These are phyloP conservation scores for Agriopis leucophaearia DNA, from an alignment of 2,888 invertebrate genomes.

Conservation along the genomic window DNA sequence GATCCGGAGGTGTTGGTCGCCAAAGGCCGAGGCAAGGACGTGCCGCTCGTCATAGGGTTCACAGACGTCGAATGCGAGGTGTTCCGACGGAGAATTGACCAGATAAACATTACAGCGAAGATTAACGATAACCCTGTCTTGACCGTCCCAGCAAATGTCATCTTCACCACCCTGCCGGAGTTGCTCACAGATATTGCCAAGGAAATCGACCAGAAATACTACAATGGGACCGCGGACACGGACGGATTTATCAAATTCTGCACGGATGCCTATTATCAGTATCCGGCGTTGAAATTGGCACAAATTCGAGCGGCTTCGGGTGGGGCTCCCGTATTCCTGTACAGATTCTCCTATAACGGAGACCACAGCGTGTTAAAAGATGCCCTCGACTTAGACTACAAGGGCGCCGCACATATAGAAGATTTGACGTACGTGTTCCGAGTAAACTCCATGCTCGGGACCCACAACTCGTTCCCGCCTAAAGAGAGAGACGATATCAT, in stretches of 20 bases:
- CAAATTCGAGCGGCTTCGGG: conserved; percentile 50
- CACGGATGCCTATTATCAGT: conserved; percentile 66
- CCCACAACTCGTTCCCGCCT: conserved; percentile 45
- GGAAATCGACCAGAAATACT: conserved; percentile 60
- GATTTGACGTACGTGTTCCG: conserved; percentile 86
- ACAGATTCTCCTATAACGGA: conserved; percentile 83
- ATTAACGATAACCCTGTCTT: conserved; percentile 56
- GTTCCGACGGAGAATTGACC: conserved; percentile 64
- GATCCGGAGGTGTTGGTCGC: conserved; percentile 68
- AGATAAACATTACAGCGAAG: conserved; percentile 59
- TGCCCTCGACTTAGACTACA: conserved; percentile 62
- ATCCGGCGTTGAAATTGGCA: conserved; percentile 68
- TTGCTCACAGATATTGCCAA: conserved; percentile 50
- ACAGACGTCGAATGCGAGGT: conserved; percentile 71
- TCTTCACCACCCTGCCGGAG: conserved; percentile 54
- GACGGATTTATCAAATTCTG: conserved; percentile 64
- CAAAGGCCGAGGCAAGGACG: conserved; percentile 63
- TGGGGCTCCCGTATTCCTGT: conserved; percentile 80
- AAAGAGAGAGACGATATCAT: conserved; percentile 56
- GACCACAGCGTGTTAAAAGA: conserved; percentile 78
- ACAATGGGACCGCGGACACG: conserved; percentile 55
- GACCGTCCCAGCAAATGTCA: conserved; percentile 55
- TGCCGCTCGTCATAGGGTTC: conserved; percentile 72
- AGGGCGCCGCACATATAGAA: conserved; percentile 87
- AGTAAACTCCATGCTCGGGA: conserved; percentile 59